Evolutionary conservation across 2,888 invertebrate genomes (phyloP).

Genomic region (Liodrosophila aerea): DNA sequence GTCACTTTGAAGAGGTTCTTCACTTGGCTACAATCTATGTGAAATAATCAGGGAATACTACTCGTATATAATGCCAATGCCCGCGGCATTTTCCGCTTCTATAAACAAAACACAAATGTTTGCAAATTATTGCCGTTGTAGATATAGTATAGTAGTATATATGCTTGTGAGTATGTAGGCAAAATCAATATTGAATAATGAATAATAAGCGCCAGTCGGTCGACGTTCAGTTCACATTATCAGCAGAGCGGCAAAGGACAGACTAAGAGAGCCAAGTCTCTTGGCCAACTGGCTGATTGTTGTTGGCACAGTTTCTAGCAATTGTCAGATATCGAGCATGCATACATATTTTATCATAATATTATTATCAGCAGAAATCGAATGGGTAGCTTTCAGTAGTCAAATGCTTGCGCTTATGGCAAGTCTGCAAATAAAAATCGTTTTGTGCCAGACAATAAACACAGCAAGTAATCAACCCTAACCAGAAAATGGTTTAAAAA

Average conservation of each 20-base stretch:
- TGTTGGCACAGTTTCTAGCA: slow-evolving; percentile 51
- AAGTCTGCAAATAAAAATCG: slow-evolving; percentile 74
- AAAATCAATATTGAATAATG: slow-evolving; percentile 72
- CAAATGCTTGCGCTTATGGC: slow-evolving; percentile 63
- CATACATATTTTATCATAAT: slow-evolving; percentile 15
- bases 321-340: slow-evolving; percentile 20
- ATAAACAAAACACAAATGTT: neutral
- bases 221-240: slow-evolving; percentile 55
- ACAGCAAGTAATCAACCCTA: slow-evolving; percentile 46
- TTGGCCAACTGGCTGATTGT: slow-evolving; percentile 3
- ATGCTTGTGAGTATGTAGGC: slow-evolving; percentile 32
- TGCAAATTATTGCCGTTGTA: slow-evolving; percentile 17
- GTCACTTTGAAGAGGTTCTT: no score
- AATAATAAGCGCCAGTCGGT: slow-evolving; percentile 38
- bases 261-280: slow-evolving; percentile 21
- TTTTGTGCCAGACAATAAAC: slow-evolving; percentile 51
- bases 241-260: slow-evolving; percentile 19
- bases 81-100: no score
- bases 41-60: slow-evolving; percentile 5
- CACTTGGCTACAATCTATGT: no score
- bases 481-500: neutral
- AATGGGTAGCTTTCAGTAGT: slow-evolving; percentile 39
- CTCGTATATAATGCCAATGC: slow-evolving; percentile 4
- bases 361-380: neutral
- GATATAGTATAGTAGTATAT: slow-evolving; percentile 22